Base-by-base conservation (phyloP, 53 echinoderm and acorn worm genomes). In the Patiria pectinifera region DNA sequence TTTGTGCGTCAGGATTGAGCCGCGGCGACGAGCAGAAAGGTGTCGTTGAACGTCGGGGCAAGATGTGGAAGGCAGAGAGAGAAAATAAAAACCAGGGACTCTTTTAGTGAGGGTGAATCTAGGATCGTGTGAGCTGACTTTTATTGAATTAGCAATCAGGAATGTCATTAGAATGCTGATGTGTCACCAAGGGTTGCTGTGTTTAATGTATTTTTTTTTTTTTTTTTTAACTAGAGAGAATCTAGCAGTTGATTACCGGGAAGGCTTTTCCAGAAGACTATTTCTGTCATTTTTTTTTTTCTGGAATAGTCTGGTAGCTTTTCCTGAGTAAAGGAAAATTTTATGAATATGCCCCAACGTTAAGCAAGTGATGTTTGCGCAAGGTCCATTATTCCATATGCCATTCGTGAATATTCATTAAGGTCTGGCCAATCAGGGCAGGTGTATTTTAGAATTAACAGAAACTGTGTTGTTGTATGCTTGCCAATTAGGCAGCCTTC, bases 121-220 rank as follows among this genome's bases (percentile, higher is more conserved):
- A 48, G 10, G 53, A 86, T 74, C 72, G 24, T 59, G 48, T 49
- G 53, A 53, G 18, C 13, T 1, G 11, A 18, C 61, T 44, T 53
- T 47, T 77, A 88, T 88, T 88, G 88, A 88, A 88, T 88, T 78
- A 88, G 59, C 77, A 8, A 61, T 15, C 44, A 35, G 78, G 59
- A 88, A 88, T 88, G 88, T 77, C 88, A 88, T 88, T 88, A 88
- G 77, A 25, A 78, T 78, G 76, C 25, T 62, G 43, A 88, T 77
- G n/a, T 88, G 77, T 78, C 88, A 78, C 88, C 78, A 44, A 60
- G 44, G 16, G 14, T 82, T 16, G 16, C 8, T 53, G 5, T 53
- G 5, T 53, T 53, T 53, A 35, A 35, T 53, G 6, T 8, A 53
- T 48, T 45, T 80, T 15, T 80, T 47, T 80, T 80, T 47, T 45